Evolutionary conservation across 2,113 vertebrate genomes (phyloP).

Genomic region (Cacatua alba): DNA sequence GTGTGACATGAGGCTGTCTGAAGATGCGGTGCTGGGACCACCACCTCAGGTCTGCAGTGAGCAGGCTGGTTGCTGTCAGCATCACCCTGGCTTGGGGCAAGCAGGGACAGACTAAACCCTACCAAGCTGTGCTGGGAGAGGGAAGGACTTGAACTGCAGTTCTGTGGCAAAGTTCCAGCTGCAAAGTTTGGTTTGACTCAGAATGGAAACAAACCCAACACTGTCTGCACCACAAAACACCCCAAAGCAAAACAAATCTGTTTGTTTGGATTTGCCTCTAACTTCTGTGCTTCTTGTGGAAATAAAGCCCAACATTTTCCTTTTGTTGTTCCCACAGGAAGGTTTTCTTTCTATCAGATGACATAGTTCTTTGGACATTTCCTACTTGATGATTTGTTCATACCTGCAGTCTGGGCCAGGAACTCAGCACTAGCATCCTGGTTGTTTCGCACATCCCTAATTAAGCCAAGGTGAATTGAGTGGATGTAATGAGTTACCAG

Average conservation of each 20-base stretch:
- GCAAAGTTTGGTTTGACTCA: background rate
- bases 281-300: background rate
- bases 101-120: background rate
- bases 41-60: background rate
- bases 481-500: background rate
- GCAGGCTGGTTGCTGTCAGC: background rate
- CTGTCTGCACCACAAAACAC: background rate
- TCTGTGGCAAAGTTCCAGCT: background rate
- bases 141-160: background rate
- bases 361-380: background rate
- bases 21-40: background rate
- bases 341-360: background rate
- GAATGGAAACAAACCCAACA: background rate
- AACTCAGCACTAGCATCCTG: background rate
- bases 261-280: background rate
- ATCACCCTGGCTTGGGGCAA: fast-evolving
- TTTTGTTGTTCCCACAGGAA: background rate
- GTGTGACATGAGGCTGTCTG: background rate
- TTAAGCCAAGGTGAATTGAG: background rate
- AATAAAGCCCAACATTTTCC: background rate
- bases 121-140: background rate
- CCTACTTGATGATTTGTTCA: background rate
- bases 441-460: background rate
- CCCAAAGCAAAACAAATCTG: background rate
- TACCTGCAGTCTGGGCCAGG: background rate